phyloP scores from a whole-genome alignment of 1,140 invertebrate genomes.

The Macrosteles quadrilineatus region DNA sequence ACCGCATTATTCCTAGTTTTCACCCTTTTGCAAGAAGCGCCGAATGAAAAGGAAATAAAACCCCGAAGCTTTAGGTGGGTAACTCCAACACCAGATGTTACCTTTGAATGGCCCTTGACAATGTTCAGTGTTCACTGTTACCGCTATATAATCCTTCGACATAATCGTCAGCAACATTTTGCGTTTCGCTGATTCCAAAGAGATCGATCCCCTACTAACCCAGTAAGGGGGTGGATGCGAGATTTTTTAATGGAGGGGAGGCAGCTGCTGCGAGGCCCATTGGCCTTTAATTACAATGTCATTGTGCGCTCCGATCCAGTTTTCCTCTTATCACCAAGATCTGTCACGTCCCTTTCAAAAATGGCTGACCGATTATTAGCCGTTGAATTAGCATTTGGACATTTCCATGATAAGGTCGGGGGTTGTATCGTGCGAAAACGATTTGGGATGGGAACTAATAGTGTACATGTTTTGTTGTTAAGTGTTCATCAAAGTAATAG shows the following conservation, averaged over 20 bases:
- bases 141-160: constrained; percentile 13
- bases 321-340: constrained; percentile 2
- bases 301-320: neutral
- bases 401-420: neutral
- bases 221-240: constrained; percentile 7
- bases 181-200: constrained; percentile 4
- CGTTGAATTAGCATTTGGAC: neutral
- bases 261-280: neutral
- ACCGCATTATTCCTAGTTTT: too few species aligned
- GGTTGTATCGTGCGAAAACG: too few species aligned
- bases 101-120: neutral
- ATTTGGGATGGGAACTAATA: too few species aligned
- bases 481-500: too few species aligned
- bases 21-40: too few species aligned
- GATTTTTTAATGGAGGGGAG: neutral
- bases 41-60: too few species aligned
- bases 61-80: neutral
- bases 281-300: constrained; percentile 16
- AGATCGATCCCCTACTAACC: constrained; percentile 15
- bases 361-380: constrained; percentile 16
- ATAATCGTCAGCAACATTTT: constrained; percentile 6
- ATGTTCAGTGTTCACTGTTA: neutral
- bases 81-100: constrained; percentile 9
- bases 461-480: too few species aligned
- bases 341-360: neutral